Evolutionary conservation across 2,797 vertebrate species (phyloP).

Genomic region (Sebastes oblongus): DNA sequence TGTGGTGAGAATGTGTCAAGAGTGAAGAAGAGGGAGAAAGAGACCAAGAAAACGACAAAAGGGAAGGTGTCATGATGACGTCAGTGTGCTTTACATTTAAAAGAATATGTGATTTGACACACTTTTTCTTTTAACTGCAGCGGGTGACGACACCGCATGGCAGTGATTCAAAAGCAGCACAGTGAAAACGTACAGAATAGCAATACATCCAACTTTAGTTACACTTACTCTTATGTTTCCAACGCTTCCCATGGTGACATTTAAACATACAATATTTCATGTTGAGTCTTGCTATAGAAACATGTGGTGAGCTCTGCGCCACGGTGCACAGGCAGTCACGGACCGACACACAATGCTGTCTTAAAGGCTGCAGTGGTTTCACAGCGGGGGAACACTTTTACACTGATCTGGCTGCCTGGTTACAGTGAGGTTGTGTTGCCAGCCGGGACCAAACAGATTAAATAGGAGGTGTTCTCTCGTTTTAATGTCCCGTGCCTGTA

Average conservation of each 20-base stretch:
- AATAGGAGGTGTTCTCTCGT: conserved; percentile 59
- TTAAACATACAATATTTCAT: conserved; percentile 62
- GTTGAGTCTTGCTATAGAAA: conserved; percentile 55
- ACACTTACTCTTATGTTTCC: conserved; percentile 27
- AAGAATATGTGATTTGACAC: conserved; percentile 55
- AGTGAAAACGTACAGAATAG: conserved; percentile 9
- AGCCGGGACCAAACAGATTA: conserved; percentile 58
- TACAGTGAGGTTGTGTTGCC: conserved; percentile 68
- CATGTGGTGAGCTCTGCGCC: conserved; percentile 26
- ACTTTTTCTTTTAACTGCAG: conserved; percentile 34
- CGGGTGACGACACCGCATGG: conserved; percentile 16
- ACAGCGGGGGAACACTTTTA: conserved; percentile 66
- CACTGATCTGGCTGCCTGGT: conserved; percentile 64
- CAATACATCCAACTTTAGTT: conserved; percentile 18
- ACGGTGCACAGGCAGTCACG: conserved; percentile 20
- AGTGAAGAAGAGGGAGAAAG: conserved; percentile 28
- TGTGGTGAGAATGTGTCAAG: conserved; percentile 39
- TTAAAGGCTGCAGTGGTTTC: conserved; percentile 61
- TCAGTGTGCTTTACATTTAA: conserved; percentile 41
- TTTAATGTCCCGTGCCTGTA: conserved; percentile 64
- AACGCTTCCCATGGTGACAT: conserved; percentile 47
- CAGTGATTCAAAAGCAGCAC: conserved; percentile 38
- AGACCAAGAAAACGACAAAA: conserved; percentile 28
- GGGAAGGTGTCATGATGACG: conserved; percentile 25
- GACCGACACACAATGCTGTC: conserved; percentile 49